Evolutionary conservation across 2,113 vertebrate genomes (phyloP), one percentile per base, ranked within the genome.

Genomic region (Psilopsiagon aymara): DNA sequence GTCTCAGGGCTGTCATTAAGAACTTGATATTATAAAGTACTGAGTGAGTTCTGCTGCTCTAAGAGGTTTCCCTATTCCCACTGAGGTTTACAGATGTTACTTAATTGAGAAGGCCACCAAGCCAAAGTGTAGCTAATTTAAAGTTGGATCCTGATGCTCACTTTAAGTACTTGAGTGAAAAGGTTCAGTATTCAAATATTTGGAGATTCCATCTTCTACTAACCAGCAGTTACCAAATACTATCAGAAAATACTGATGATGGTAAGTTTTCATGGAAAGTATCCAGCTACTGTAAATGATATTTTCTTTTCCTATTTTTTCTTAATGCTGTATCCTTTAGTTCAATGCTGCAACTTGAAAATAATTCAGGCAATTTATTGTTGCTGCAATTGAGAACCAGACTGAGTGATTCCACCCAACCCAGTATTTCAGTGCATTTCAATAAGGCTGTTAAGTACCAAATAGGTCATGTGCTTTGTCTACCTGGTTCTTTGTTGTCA

Each of bases 401-500:
- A 87, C 1, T n/a, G 74, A 94, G 77, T 67, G 49, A 62, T 96
- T 92, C 57, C 74, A 70, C 73, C 59, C 80, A 89, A 27, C 33
- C n/a, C 64, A 55, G 69, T 52, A 64, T 94, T 92, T 84, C 93
- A 82, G 70, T 83, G 92, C 80, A 29, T 95, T 93, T 93, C 86
- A 92, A 84, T 75, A 12, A 75, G 77, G 51, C 41, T 82, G 19
- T 86, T 92, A 91, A 94, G 74, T 53, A 91, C 66, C 86, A 80
- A 88, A 28, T 1, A 63, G 77, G 70, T 93, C 83, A 11, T 35
- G 90, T 41, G 35, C 62, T 94, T 94, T 92, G 91, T 86, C 81
- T 88, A 91, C 92, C 74, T 91, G 62, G 57, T 63, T 94, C 88
- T 88, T 70, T 47, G 44, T 35, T 73, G 73, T 10, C 9, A 37